phyloP scores from a whole-genome alignment of 2,113 vertebrate genomes.

The Cygnus buccinator region DNA sequence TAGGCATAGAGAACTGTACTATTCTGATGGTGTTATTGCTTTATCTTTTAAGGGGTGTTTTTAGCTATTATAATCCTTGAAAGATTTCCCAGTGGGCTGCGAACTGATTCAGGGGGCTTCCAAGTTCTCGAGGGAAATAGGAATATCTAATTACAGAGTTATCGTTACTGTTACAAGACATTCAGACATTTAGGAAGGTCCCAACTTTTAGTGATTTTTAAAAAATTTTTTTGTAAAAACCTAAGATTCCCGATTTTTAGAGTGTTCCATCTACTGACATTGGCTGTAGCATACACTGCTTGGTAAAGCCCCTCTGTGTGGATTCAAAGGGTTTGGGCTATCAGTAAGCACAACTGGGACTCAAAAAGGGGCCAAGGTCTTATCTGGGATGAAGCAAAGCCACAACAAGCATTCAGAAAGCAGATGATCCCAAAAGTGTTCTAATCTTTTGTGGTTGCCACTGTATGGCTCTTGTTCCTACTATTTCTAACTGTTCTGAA shows the following conservation, averaged over 20 bases:
- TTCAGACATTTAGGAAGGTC: neutral
- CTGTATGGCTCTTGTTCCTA: neutral
- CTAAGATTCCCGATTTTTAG: neutral
- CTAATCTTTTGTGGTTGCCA: neutral
- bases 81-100: neutral
- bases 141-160: neutral
- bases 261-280: neutral
- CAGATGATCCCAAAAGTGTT: neutral
- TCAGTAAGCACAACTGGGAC: neutral
- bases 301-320: neutral
- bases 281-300: neutral
- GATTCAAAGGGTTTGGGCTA: neutral
- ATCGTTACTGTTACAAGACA: neutral
- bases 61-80: neutral
- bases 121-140: neutral
- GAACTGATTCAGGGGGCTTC: neutral
- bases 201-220: neutral
- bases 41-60: neutral
- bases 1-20: neutral
- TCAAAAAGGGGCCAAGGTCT: neutral
- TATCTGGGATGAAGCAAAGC: neutral
- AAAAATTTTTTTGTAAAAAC: neutral
- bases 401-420: neutral
- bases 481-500: neutral
- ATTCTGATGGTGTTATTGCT: neutral